These are phyloP conservation scores for Lethenteron camtschaticum DNA, from an alignment of 2,113 vertebrate species.

Conservation along the genomic window DNA sequence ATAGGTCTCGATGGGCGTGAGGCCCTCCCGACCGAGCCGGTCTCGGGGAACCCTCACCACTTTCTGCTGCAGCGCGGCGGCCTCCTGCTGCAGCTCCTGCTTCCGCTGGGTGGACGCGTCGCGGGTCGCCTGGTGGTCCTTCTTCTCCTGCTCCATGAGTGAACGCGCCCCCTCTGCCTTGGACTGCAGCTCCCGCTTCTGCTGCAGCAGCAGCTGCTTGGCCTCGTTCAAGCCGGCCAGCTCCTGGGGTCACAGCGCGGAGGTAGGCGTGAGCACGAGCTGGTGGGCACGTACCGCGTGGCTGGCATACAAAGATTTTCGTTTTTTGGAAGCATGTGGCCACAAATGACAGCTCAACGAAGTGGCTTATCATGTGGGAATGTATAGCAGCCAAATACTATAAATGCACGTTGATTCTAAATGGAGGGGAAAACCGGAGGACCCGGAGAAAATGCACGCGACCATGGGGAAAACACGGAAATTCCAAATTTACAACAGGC, in stretches of 20 bases:
- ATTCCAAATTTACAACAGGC: no score
- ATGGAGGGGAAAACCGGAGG: no score
- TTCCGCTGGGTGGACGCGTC: slow-evolving; percentile 38
- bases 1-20: background rate
- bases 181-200: slow-evolving; percentile 69
- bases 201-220: slow-evolving; percentile 72
- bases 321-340: no score
- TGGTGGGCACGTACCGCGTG: no score
- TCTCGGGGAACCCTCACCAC: slow-evolving; percentile 18
- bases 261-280: no score
- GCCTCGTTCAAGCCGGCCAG: slow-evolving; percentile 51
- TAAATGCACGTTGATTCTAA: no score
- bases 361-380: no score
- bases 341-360: no score
- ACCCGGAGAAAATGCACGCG: no score
- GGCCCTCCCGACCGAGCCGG: background rate
- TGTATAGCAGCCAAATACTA: no score
- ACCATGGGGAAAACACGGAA: no score
- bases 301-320: no score
- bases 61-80: slow-evolving; percentile 33
- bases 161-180: slow-evolving; percentile 33
- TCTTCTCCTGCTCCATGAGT: slow-evolving; percentile 44
- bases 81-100: slow-evolving; percentile 39
- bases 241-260: slow-evolving; percentile 28
- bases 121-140: slow-evolving; percentile 34